Evolutionary conservation across 1,140 invertebrate species (phyloP).

Genomic region (Pseudomyrmex cubaensis): DNA sequence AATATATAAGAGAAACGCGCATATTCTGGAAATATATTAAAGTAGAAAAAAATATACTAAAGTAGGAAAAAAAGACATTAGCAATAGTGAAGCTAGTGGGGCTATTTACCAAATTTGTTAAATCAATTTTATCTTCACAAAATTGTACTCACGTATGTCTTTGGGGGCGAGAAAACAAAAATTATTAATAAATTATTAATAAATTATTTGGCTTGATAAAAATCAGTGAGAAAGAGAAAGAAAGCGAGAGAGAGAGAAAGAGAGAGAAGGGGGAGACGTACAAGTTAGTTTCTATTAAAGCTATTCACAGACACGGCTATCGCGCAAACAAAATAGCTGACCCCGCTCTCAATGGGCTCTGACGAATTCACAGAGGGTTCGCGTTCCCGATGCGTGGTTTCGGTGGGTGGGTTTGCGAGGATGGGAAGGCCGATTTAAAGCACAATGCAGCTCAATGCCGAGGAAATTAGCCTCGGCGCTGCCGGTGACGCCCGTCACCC

Average conservation of each 20-base stretch:
- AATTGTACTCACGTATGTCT: no score
- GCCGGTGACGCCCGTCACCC: slow-evolving; percentile 80
- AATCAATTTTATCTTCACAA: no score
- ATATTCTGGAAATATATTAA: no score
- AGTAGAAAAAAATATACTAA: no score
- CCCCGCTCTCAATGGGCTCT: slow-evolving; percentile 48
- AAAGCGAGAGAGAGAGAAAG: background rate
- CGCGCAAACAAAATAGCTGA: slow-evolving; percentile 52
- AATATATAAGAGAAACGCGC: no score
- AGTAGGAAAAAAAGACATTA: no score
- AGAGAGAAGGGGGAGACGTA: background rate
- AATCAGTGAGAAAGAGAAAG: background rate
- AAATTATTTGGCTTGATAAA: no score
- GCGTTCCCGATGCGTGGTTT: slow-evolving; percentile 65
- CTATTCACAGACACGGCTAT: slow-evolving; percentile 35
- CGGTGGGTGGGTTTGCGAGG: slow-evolving; percentile 56
- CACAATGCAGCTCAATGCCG: slow-evolving; percentile 81
- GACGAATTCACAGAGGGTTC: slow-evolving; percentile 58
- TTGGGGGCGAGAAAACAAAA: no score
- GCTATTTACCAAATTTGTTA: no score
- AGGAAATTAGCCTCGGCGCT: slow-evolving; percentile 81
- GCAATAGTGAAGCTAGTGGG: no score
- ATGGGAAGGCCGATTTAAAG: slow-evolving; percentile 78
- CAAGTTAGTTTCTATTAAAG: slow-evolving; percentile 41
- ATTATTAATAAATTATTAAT: no score